Base-by-base conservation (phyloP, 1,140 invertebrate species). In the Drosophila mauritiana region DNA sequence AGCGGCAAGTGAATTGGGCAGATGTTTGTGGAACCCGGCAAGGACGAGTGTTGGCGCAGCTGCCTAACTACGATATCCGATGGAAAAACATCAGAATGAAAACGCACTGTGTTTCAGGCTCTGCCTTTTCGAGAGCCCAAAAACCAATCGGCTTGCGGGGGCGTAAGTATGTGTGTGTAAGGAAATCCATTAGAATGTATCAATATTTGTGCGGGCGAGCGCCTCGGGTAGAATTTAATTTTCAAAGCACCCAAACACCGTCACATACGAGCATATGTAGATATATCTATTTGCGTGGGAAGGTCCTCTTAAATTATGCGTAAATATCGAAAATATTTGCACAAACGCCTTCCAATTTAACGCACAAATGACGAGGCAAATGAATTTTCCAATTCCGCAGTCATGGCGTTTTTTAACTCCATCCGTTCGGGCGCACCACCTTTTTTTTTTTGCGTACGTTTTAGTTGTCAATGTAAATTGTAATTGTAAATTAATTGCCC, bases 131-230 rank as follows among this genome's bases (percentile, higher is more conserved):
- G 80, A 49, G 63, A 82, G 56, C 59, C 80, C 49, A 56, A 73
- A 63, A 67, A 59, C 59, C 67, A 70, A 70, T 70, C 64, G 67
- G 63, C 34, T 70, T 51, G 53, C 31, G 48, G 61, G 34, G 27
- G 46, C 40, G 37, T 61, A 56, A 13, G 17, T 72, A 15, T 56
- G 43, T 56, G 59, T 58, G 37, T 59, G 27, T 58, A 62, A 69
- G 80, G 67, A 84, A 90, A 86, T 80, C 81, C 86, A 90, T 90
- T 90, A 90, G 86, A 85, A 90, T 83, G 79, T 90, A 90, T 90
- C 86, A 90, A 90, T 90, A 90, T 90, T 90, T 90, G 86, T 86
- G 86, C 73, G 55, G 57, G 37, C 51, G 45, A 85, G 63, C 63
- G 79, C 88, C 82, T 83, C 63, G 70, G 74, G 82, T 67, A 73